Conservation (phyloP, 2,113 vertebrate species). For the Gobiocypris rarus region DNA sequence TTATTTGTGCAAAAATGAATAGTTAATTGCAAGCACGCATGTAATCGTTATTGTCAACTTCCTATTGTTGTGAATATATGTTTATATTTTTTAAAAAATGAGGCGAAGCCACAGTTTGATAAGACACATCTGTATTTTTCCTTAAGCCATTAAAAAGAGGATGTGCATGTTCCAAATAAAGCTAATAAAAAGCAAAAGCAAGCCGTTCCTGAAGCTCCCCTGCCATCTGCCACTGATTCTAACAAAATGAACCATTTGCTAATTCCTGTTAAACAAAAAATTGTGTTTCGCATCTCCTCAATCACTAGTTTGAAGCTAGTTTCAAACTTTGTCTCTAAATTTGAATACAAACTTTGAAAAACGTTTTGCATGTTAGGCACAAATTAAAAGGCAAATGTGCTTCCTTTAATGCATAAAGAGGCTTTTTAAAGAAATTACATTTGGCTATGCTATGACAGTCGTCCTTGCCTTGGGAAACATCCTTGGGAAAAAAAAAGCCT, state of each 20-base stretch:
- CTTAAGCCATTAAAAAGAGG: constrained; percentile 28
- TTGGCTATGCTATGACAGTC: constrained; percentile 46
- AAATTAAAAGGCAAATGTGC: constrained; percentile 16
- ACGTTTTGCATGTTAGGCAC: constrained; percentile 19
- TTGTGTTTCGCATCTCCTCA: background rate
- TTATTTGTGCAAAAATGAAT: constrained; percentile 34
- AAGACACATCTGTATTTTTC: constrained; percentile 47
- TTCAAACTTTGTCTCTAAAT: constrained; percentile 29
- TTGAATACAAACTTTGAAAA: constrained; percentile 27
- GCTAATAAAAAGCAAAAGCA: constrained; percentile 9
- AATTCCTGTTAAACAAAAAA: background rate
- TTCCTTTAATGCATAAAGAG: constrained; percentile 5
- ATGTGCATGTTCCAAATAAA: background rate
- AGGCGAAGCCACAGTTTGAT: constrained; percentile 13
- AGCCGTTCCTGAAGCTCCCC: background rate
- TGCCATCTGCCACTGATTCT: background rate
- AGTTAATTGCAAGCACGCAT: constrained; percentile 44
- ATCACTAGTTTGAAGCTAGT: background rate
- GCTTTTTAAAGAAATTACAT: constrained; percentile 23
- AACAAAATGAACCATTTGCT: background rate
- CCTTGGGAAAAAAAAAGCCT: constrained; percentile 58
- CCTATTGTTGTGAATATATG: constrained; percentile 41
- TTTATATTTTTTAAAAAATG: constrained; percentile 24
- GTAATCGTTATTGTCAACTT: constrained; percentile 35
- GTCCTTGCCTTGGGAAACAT: constrained; percentile 41